Evolutionary conservation across 2,113 vertebrate species (phyloP), one percentile per base, ranked within the genome.

Genomic region (Oceanodroma tethys): DNA sequence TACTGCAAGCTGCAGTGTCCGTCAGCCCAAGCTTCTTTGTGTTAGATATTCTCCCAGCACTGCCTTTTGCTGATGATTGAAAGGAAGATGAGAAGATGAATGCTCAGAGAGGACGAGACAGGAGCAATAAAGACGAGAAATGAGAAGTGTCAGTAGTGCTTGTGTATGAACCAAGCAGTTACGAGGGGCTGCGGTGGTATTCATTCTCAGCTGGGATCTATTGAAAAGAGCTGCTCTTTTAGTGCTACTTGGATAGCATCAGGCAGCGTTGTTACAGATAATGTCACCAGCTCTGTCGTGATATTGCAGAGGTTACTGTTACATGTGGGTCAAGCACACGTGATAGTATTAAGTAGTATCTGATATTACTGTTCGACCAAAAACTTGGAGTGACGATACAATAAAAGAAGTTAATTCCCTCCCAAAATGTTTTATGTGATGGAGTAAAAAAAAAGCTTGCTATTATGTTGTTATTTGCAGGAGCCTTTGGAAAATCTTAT

Each of bases 101-200:
- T 36, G 48, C 55, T 78, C 16, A 25, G 36, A 71, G 45, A 55
- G 62, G 19, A 25, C 10, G 38, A 66, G 59, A 56, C 12, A 21
- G 47, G 53, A 73, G 38, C 38, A 58, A 36, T 62, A 62, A 40
- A 60, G 29, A 48, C 0, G 3, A 55, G 52, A 45, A 45, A 45
- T 16, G 47, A 59, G 63, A 62, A 50, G 21, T 12, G 19, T 58
- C 32, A 19, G 3, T 9, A 30, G 12, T 8, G 11, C 23, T 47
- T 47, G 72, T 29, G 23, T 56, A 17, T 17, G 21, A 82, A 79
- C 5, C 9, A 50, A 40, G 78, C 17, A 21, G 71, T n/a, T 56
- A n/a, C 0, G 29, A 67, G 86, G 21, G 40, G 34, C 73, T 60
- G 56, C 0, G 2, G 2, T 16, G 40, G 34, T 40, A 9, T 30